A percentile compares a stretch with the other conserved stretches of the same genome.
phyloP scores from a whole-genome alignment of 1,140 invertebrate genomes.

The Drosophila virilis region DNA sequence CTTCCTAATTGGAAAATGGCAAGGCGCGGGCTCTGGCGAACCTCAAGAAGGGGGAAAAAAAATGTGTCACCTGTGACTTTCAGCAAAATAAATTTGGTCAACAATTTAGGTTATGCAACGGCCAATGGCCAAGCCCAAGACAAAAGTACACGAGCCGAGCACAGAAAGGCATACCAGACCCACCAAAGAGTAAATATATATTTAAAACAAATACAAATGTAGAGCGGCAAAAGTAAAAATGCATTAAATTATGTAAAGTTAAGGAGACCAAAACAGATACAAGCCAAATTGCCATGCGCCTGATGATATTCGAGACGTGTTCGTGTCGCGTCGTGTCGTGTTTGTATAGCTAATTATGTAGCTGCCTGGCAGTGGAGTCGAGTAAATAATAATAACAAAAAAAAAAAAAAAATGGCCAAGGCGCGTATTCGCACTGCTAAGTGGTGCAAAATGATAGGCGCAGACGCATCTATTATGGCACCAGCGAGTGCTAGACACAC shows the following conservation, averaged over 20 bases:
- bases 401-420: slow-evolving; percentile 43
- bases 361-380: slow-evolving; percentile 13
- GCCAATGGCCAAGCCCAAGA: slow-evolving; percentile 11
- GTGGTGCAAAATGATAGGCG: slow-evolving; percentile 59
- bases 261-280: slow-evolving; percentile 19
- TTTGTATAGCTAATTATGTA: slow-evolving; percentile 71
- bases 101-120: slow-evolving; percentile 52
- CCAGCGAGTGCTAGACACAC: slow-evolving; percentile 17
- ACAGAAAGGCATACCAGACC: slow-evolving; percentile 24
- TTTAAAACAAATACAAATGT: slow-evolving; percentile 40
- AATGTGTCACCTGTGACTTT: slow-evolving; percentile 58
- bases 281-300: slow-evolving; percentile 15
- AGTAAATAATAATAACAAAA: slow-evolving; percentile 49
- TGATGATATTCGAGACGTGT: slow-evolving; percentile 21
- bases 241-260: slow-evolving; percentile 77
- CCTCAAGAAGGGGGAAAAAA: slow-evolving; percentile 25
- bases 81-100: slow-evolving; percentile 64
- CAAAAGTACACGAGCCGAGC: slow-evolving; percentile 5
- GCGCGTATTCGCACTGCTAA: slow-evolving; percentile 32
- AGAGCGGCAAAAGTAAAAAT: slow-evolving; percentile 50
- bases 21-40: slow-evolving; percentile 8
- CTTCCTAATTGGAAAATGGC: slow-evolving; percentile 49
- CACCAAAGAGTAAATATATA: slow-evolving; percentile 42
- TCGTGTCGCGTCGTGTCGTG: slow-evolving; percentile 24
- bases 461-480: slow-evolving; percentile 13